Base-by-base conservation (phyloP, 2,113 vertebrate genomes). In the Sander vitreus region DNA sequence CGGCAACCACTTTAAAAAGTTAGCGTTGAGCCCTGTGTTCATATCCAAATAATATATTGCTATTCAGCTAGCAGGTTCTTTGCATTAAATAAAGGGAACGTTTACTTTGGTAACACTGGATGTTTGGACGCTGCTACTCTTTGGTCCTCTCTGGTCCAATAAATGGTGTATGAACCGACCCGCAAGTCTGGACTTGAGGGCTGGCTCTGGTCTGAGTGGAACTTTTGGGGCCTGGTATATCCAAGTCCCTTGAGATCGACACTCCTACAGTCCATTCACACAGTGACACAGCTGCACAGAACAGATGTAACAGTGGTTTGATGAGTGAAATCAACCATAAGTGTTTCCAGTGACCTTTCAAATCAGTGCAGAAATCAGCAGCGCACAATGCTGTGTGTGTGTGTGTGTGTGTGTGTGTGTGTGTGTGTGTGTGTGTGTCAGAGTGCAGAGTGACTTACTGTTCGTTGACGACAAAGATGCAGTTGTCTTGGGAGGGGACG, bases 401-500 rank as follows among this genome's bases (percentile, higher is more conserved):
- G 53, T 30, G 14, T 18, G 73, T 14, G 21, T 45, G 80, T 19
- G 53, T 30, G 14, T 18, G 73, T 14, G 21, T 45, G 80, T 19
- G 53, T 30, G 14, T 18, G 73, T 11, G 21, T 45, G 80, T 19
- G 53, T 30, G 14, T 70, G 59, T 66, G 54, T 69, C n/a, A 19
- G 57, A 12, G 67, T 70, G 57, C 68, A 81, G 47, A 67, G 83
- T 83, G 16, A 98, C 98, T 98, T 96, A 99, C 98, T 99, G 97
- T 92, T 99, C 98, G 85, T 97, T 99, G 76, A 99, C 97, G 5
- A 99, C 97, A 91, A 99, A 99, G 95, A 99, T 99, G 88, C 98
- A 99, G 88, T 99, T 99, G 93, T 99, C 98, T 78, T 99, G 98
- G 0, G 98, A 99, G 1, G 98, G 97, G 51, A 96, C 93, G 55